Percentiles rank a stretch among this genome's conserved stretches.
Conservation (phyloP, 1,140 invertebrate genomes). For the Heliconius eleuchia region DNA sequence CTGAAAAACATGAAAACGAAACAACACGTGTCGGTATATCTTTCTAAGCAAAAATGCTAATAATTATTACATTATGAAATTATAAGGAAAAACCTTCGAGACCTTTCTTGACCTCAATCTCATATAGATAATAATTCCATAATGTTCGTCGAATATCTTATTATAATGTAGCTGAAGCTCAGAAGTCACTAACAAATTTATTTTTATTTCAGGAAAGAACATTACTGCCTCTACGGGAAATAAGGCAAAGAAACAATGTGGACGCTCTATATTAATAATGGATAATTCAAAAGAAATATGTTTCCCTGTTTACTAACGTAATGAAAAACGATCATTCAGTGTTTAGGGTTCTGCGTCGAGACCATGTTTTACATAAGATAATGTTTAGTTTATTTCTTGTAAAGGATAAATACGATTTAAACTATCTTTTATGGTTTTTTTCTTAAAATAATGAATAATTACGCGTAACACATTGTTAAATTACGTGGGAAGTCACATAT, state of each 20-base stretch:
- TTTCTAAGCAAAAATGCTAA: not conserved
- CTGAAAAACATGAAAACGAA: no score
- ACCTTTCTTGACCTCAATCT: not conserved
- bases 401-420: no score
- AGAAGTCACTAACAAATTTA: not conserved
- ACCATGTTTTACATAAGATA: not conserved
- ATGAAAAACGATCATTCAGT: not conserved
- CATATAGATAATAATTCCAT: not conserved
- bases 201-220: conserved; percentile 30
- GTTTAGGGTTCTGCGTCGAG: not conserved
- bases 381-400: not conserved
- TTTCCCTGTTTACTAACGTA: not conserved
- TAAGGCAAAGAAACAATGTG: conserved; percentile 11
- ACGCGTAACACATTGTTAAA: no score
- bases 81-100: not conserved
- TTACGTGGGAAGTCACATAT: no score
- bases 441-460: no score
- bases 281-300: not conserved
- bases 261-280: conserved; percentile 2
- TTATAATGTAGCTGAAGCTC: not conserved
- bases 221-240: conserved; percentile 53
- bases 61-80: not conserved
- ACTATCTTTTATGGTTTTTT: no score
- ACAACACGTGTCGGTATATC: no score
- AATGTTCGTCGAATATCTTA: not conserved